These are phyloP conservation scores for Drosophila nannoptera DNA, from an alignment of 1,140 invertebrate genomes.

Conservation along the genomic window DNA sequence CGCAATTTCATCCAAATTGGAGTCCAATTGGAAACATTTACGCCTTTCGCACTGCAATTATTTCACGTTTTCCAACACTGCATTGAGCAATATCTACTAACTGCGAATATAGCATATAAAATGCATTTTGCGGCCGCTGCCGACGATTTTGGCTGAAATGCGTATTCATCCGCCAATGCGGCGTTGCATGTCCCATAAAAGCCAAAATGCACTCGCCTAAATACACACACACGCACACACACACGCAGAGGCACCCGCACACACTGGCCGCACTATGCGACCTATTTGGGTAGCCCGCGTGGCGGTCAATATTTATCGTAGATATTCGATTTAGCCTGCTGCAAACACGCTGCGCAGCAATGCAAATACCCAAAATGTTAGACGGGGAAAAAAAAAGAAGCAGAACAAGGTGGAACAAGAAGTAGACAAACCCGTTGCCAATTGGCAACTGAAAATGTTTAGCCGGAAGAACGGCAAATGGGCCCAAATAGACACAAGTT, in stretches of 20 bases:
- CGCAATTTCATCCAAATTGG: too few relatives aligned
- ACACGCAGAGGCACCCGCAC: constrained; percentile 8
- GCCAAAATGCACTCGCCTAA: constrained; percentile 73
- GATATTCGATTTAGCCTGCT: constrained; percentile 37
- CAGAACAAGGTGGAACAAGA: background rate
- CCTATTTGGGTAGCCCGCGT: constrained; percentile 43
- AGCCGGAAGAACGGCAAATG: background rate
- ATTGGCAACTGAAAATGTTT: constrained; percentile 25
- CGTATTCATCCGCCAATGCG: constrained; percentile 53
- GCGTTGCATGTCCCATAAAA: constrained; percentile 66
- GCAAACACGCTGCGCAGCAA: constrained; percentile 20
- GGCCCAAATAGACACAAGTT: too few relatives aligned
- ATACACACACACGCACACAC: constrained; percentile 43
- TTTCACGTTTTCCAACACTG: background rate
- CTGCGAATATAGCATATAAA: constrained; percentile 3
- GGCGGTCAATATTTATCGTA: constrained; percentile 55
- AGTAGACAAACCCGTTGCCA: constrained; percentile 20
- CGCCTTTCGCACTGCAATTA: background rate
- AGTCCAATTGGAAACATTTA: too few relatives aligned
- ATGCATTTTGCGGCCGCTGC: constrained; percentile 27
- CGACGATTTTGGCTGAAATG: constrained; percentile 38
- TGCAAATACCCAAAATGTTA: constrained; percentile 19
- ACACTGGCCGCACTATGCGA: constrained; percentile 23
- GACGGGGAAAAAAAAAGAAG: constrained; percentile 11
- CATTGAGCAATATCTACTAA: background rate